Evolutionary conservation across 2,113 vertebrate genomes (phyloP).

Genomic region (Porphyrio hochstetteri): DNA sequence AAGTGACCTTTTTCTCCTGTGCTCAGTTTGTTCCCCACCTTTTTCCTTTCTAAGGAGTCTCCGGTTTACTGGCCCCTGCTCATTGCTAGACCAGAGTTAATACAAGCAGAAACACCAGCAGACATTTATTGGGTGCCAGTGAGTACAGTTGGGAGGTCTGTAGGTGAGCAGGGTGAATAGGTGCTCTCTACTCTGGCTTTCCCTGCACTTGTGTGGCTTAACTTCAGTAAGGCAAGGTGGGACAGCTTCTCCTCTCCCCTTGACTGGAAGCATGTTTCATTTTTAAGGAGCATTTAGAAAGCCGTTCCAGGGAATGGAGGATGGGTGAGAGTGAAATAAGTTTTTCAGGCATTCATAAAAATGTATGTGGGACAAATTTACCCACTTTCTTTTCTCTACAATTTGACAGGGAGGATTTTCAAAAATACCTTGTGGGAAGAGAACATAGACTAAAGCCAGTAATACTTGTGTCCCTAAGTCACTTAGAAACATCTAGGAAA

Average conservation of each 20-base stretch:
- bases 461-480: constrained; percentile 21
- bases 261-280: background rate
- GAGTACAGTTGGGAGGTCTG: background rate
- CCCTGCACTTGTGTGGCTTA: background rate
- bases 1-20: background rate
- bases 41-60: background rate
- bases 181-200: background rate
- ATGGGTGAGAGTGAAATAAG: constrained; percentile 12
- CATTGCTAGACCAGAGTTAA: background rate
- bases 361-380: constrained; percentile 48
- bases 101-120: background rate
- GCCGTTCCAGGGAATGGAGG: background rate
- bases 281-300: background rate
- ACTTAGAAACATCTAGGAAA: background rate
- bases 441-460: background rate
- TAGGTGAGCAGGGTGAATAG: background rate
- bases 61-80: background rate
- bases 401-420: background rate
- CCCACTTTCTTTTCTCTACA: background rate
- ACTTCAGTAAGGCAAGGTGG: background rate
- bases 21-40: background rate
- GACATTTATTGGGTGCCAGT: background rate
- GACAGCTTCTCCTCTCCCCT: background rate
- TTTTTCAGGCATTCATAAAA: constrained; percentile 46
- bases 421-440: constrained; percentile 30